Conservation (phyloP, 2,113 vertebrate genomes). For the Neoarius graeffei region DNA sequence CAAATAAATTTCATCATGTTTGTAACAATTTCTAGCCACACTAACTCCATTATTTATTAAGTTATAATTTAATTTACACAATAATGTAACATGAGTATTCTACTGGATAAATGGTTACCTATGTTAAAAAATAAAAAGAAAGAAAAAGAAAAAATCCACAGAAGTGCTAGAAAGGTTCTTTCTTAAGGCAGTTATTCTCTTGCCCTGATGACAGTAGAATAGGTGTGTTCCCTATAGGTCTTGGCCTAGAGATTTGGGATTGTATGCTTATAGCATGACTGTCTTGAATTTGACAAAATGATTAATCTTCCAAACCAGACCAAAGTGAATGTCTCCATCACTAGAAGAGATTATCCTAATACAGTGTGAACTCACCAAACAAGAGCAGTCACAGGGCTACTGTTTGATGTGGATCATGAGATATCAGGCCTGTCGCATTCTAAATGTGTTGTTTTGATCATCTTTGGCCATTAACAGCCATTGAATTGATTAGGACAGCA, state of each 20-base stretch:
- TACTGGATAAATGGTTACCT: neutral
- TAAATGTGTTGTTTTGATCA: slow-evolving; percentile 39
- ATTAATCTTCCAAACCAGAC: slow-evolving; percentile 1
- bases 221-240: neutral
- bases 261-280: slow-evolving; percentile 21
- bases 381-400: slow-evolving; percentile 8
- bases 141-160: neutral
- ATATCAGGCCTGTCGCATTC: slow-evolving; percentile 13
- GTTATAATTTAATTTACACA: neutral
- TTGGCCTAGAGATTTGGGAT: neutral
- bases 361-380: slow-evolving; percentile 23
- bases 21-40: neutral
- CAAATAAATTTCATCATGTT: neutral
- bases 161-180: neutral
- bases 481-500: slow-evolving; percentile 20
- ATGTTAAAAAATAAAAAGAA: neutral
- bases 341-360: slow-evolving; percentile 32
- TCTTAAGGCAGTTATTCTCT: neutral
- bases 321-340: slow-evolving; percentile 1
- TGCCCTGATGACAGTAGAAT: neutral
- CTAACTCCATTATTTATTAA: neutral
- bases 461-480: slow-evolving; percentile 34
- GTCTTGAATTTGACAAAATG: slow-evolving; percentile 32
- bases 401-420: slow-evolving; percentile 22
- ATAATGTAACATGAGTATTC: neutral